These are phyloP conservation scores for Halcyon chelicuti DNA, from an alignment of 2,797 vertebrate species.

Conservation along the genomic window DNA sequence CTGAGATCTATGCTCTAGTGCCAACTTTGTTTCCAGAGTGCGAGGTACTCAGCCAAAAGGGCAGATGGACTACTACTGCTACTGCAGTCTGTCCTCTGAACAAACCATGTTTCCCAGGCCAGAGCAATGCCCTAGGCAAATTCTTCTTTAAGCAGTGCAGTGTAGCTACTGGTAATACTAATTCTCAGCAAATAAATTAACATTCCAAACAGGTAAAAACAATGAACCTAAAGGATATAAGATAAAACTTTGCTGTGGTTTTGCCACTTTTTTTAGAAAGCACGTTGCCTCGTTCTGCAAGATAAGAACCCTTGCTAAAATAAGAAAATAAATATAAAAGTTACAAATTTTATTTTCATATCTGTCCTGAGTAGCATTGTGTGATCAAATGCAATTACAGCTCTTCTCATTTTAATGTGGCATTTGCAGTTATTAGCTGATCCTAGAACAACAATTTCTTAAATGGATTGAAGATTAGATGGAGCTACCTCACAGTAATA, in stretches of 20 bases:
- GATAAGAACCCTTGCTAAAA: not conserved
- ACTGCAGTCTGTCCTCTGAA: not conserved
- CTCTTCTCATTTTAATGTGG: constrained; percentile 7
- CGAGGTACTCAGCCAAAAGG: not conserved
- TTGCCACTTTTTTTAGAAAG: not conserved
- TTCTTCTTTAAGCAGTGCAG: not conserved
- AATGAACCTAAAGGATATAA: not conserved
- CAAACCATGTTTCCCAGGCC: not conserved
- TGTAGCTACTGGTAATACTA: not conserved
- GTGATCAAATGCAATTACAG: not conserved
- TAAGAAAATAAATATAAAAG: not conserved
- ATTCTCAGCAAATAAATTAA: not conserved
- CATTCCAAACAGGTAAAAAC: not conserved
- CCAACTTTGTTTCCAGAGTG: not conserved
- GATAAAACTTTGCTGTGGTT: not conserved
- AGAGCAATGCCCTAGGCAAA: not conserved
- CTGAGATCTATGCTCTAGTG: not conserved
- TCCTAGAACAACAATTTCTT: not conserved
- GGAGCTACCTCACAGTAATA: not conserved
- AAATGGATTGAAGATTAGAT: not conserved
- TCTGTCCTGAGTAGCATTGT: not conserved
- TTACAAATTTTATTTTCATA: not conserved
- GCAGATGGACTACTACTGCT: not conserved
- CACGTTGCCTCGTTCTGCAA: not conserved
- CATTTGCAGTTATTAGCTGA: not conserved